Evolutionary conservation across 1,140 invertebrate species (phyloP).

Genomic region (Leptonema lineaticorne): DNA sequence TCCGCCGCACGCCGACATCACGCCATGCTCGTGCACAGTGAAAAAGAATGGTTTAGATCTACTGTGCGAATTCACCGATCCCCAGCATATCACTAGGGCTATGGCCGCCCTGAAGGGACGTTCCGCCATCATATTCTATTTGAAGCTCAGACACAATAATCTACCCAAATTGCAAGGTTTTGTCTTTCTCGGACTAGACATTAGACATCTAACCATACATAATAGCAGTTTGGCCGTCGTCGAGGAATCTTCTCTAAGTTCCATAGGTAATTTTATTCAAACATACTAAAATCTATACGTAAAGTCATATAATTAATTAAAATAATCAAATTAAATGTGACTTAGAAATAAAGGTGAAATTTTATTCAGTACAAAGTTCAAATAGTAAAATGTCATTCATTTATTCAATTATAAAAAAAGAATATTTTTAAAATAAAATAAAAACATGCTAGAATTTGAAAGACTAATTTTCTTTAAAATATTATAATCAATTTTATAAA

Average conservation of each 20-base stretch:
- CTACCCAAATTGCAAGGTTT: slow-evolving; percentile 80
- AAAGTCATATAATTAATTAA: no score
- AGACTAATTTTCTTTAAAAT: no score
- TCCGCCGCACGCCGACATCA: slow-evolving; percentile 68
- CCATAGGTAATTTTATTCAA: slow-evolving; percentile 69
- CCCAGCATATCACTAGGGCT: slow-evolving; percentile 65
- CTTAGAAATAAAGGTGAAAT: no score
- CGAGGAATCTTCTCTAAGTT: slow-evolving; percentile 80
- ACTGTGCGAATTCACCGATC: slow-evolving; percentile 79
- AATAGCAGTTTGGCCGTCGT: slow-evolving; percentile 85
- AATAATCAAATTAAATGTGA: no score
- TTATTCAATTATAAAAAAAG: no score
- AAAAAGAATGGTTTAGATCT: slow-evolving; percentile 86
- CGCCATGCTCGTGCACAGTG: slow-evolving; percentile 76
- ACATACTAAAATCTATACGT: no score
- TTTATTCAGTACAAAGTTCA: no score
- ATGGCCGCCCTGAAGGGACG: slow-evolving; percentile 76
- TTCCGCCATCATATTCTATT: slow-evolving; percentile 78
- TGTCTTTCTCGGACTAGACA: slow-evolving; percentile 83
- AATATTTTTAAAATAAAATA: no score
- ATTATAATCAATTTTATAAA: no score
- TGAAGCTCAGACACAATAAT: slow-evolving; percentile 81
- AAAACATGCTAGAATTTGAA: no score
- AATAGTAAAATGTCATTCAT: no score
- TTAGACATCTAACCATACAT: slow-evolving; percentile 82